Percentiles rank a stretch among this genome's conserved stretches.
Evolutionary conservation across 2,797 vertebrate species (phyloP).

Genomic region (Hippoglossus hippoglossus): DNA sequence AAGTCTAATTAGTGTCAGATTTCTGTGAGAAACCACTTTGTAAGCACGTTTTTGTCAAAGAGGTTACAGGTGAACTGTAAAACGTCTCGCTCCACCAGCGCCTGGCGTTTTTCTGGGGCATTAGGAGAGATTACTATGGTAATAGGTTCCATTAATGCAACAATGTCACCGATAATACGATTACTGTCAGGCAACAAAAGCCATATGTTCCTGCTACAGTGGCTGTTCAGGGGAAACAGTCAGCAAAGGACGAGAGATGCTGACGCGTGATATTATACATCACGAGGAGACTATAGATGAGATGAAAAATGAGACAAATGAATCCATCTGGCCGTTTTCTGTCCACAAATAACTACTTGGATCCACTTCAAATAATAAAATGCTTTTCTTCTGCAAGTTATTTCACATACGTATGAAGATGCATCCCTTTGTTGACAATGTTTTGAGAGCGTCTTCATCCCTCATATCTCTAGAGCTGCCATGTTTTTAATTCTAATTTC

Average conservation of each 20-base stretch:
- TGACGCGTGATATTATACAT: constrained; percentile 10
- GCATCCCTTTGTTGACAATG: not conserved
- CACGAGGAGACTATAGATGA: constrained; percentile 43
- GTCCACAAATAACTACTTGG: not conserved
- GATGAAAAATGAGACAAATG: not conserved
- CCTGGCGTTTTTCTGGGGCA: constrained; percentile 28
- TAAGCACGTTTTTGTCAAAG: constrained; percentile 23
- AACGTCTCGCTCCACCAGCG: constrained; percentile 9
- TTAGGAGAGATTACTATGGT: constrained; percentile 47
- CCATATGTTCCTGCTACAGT: constrained; percentile 31
- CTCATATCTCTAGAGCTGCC: not conserved
- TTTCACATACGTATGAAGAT: not conserved
- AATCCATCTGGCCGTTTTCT: not conserved
- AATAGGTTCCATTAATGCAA: constrained; percentile 60
- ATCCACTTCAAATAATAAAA: not conserved
- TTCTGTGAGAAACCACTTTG: constrained; percentile 7
- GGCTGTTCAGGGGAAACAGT: constrained; percentile 6
- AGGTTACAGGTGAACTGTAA: constrained; percentile 21
- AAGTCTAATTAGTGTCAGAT: not conserved
- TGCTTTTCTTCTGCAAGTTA: not conserved
- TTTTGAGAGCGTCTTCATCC: not conserved
- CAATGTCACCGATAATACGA: constrained; percentile 52
- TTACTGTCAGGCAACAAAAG: constrained; percentile 45
- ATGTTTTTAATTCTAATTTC: constrained; percentile 6
- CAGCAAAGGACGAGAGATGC: constrained; percentile 27